Base-by-base conservation (phyloP, 1,140 invertebrate genomes). In the Ephestia elutella region DNA sequence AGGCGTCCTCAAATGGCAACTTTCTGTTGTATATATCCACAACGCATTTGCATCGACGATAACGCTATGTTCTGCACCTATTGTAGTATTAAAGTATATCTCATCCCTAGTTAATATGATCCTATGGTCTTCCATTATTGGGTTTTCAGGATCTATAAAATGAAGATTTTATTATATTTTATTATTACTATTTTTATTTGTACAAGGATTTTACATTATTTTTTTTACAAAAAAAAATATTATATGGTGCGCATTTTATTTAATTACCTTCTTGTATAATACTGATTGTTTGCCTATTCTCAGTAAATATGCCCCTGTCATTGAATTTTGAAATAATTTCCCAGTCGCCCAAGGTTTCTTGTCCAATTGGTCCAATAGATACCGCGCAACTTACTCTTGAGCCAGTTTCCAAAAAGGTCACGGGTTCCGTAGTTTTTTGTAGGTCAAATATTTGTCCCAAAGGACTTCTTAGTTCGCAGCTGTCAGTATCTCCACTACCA, bases 251-350 rank as follows among this genome's bases (percentile, higher is more conserved):
- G 1, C 30, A 32, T n/a, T n/a, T n/a, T n/a, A 32, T 32, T 32
- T 32, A 1, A 8, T 32, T 32, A 72, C 70, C 70, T 67, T 66
- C 70, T 49, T 57, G 8, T 18, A 67, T 58, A 15, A 72, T 49
- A 5, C 55, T 11, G 19, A 72, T 57, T 0, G 44, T 44, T 19
- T 57, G 65, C 9, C 50, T 57, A 18, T 15, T 56, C 21, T 72
- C 67, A 15, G 53, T 54, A 49, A 57, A 65, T 13, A 59, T 53
- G 13, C 30, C 32, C 2, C 56, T 57, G 50, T 67, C 57, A 19
- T 59, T 67, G 50, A 72, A 72, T 57, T 67, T 70, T 28, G 60
- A 64, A 50, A 61, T 62, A 9, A 72, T 21, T 18, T 38, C 13
- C 70, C 70, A 72, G 17, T 57, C 18, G 0, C 70, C 70, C 3